phyloP scores from a whole-genome alignment of 2,797 vertebrate genomes.

The Sebastolobus altivelis region DNA sequence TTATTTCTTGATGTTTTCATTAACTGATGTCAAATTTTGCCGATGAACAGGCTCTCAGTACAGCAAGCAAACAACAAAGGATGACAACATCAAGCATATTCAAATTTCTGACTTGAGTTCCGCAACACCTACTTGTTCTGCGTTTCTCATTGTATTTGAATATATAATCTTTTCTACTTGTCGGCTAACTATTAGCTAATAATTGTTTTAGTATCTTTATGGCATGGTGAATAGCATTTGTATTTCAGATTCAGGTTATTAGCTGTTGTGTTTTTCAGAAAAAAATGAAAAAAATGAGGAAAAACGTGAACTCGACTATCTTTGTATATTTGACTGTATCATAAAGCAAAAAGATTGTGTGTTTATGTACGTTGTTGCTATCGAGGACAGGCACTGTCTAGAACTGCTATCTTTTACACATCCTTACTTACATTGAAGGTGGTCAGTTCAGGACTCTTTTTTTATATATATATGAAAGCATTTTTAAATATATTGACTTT shows the following conservation, averaged over 20 bases:
- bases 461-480: slow-evolving; percentile 87
- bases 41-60: slow-evolving; percentile 84
- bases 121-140: slow-evolving; percentile 95
- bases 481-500: slow-evolving; percentile 92
- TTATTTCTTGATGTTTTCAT: slow-evolving; percentile 80
- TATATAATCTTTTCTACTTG: slow-evolving; percentile 99
- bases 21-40: slow-evolving; percentile 88
- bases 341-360: slow-evolving; percentile 99
- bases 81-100: slow-evolving; percentile 84
- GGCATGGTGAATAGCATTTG: slow-evolving; percentile 99
- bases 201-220: slow-evolving; percentile 99
- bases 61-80: slow-evolving; percentile 75
- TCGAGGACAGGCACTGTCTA: slow-evolving; percentile 97
- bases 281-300: slow-evolving; percentile 86
- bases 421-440: slow-evolving; percentile 91
- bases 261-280: slow-evolving; percentile 98
- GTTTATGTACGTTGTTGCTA: slow-evolving; percentile 99
- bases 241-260: slow-evolving; percentile 99
- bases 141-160: slow-evolving; percentile 99
- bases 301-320: slow-evolving; percentile 92
- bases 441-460: slow-evolving; percentile 90
- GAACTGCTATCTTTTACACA: slow-evolving; percentile 93
- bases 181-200: slow-evolving; percentile 97
- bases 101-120: slow-evolving; percentile 98
- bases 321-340: slow-evolving; percentile 99